Base-by-base conservation (phyloP, 2,113 vertebrate genomes). In the Lamprologus ornatipinnis region DNA sequence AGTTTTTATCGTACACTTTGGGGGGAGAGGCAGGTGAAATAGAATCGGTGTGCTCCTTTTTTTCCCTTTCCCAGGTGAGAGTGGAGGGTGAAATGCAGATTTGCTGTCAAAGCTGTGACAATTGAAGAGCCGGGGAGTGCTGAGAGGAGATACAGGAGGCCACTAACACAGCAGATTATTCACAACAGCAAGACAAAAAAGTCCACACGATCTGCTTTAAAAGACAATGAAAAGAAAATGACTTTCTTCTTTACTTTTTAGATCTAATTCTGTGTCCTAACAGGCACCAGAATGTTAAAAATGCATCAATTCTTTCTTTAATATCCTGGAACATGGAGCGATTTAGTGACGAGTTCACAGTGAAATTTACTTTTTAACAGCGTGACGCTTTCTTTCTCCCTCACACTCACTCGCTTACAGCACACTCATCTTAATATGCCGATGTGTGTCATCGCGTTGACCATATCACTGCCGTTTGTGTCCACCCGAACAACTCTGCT, bases 51-150 rank as follows among this genome's bases (percentile, higher is more conserved):
- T 23, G 47, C 19, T 23, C 12, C 65, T 37, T 78, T 84, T 85
- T 33, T n/a, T 17, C 2, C 2, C 78, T n/a, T 23, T 54, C 23
- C 26, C 33, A 68, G 51, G 83, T 84, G 80, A 83, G 31, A 42
- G 54, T 37, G 51, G 87, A 87, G 92, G 90, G 92, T 91, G 91
- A 92, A 93, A 94, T 92, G 90, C 70, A 94, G 91, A 94, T 93
- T 92, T 89, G 89, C 73, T 57, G 85, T 90, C 31, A 75, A 68
- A 85, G 81, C 94, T 90, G 93, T 93, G 93, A 95, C 92, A 90
- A 89, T 89, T 73, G 91, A 81, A 73, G 88, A 93, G 87, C 49
- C 60, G 13, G 70, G 19, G 53, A 75, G 45, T 55, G 68, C 31
- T 31, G 87, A 57, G 55, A 68, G 78, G 73, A 88, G 85, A 89